phyloP scores from a whole-genome alignment of 2,888 invertebrate species.

The Eumacrocentrus americanus region DNA sequence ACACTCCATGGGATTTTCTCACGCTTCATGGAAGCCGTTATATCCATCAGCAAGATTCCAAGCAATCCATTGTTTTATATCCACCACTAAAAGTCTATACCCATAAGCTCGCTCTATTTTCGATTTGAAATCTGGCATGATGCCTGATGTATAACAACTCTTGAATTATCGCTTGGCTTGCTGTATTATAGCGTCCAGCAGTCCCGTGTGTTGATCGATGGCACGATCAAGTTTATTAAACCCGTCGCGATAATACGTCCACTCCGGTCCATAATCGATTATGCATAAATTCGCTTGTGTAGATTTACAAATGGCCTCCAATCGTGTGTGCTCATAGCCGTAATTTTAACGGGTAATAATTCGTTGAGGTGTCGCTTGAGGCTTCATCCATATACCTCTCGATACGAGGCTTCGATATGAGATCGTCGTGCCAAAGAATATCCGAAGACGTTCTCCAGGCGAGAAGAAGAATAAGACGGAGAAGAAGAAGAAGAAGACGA shows the following conservation, averaged over 20 bases:
- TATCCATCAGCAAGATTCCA: slow-evolving; percentile 2
- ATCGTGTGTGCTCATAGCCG: not conserved
- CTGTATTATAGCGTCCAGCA: not conserved
- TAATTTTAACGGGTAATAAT: slow-evolving; percentile 5
- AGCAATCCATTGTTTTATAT: slow-evolving; percentile 10
- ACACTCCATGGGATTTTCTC: slow-evolving; percentile 10
- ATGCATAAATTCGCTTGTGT: slow-evolving; percentile 13
- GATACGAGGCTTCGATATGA: not conserved
- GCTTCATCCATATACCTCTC: not conserved
- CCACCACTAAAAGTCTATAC: not conserved
- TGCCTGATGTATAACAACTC: not conserved
- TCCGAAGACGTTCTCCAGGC: not conserved
- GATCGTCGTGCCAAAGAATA: not conserved
- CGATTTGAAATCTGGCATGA: slow-evolving; percentile 3
- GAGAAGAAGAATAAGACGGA: slow-evolving; percentile 27
- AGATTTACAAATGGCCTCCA: not conserved
- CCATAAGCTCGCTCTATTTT: not conserved
- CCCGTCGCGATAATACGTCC: slow-evolving; percentile 2
- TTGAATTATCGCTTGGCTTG: slow-evolving; percentile 3
- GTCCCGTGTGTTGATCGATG: slow-evolving; percentile 25
- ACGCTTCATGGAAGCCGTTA: slow-evolving; percentile 12
- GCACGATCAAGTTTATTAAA: slow-evolving; percentile 28
- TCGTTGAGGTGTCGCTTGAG: not conserved
- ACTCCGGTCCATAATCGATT: not conserved
- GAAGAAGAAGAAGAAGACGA: slow-evolving; percentile 28